Conservation (phyloP, 2,797 vertebrate species). For the Urocyon cinereoargenteus region DNA sequence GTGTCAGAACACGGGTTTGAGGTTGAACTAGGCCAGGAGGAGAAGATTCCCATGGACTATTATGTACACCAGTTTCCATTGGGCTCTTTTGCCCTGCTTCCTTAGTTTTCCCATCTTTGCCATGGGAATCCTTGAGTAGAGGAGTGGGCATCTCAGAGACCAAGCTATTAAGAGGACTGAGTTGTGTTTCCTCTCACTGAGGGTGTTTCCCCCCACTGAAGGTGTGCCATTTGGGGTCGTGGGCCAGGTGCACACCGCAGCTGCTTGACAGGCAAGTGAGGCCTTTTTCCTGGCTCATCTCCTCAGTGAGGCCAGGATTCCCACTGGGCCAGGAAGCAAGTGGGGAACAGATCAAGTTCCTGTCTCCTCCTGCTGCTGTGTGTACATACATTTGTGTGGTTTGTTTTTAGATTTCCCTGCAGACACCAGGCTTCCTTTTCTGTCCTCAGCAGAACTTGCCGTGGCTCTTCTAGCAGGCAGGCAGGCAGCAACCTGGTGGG, state of each 20-base stretch:
- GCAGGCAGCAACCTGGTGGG: slow-evolving; percentile 19
- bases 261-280: slow-evolving; percentile 21
- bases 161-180: background rate
- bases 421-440: slow-evolving; percentile 63
- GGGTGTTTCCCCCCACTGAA: background rate
- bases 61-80: background rate
- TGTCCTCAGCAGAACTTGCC: slow-evolving; percentile 51
- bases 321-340: slow-evolving; percentile 3
- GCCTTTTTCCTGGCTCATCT: slow-evolving; percentile 19
- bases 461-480: slow-evolving; percentile 10
- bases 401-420: slow-evolving; percentile 70
- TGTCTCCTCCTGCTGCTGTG: background rate
- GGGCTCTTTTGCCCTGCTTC: slow-evolving; percentile 39
- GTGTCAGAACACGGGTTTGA: background rate
- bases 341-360: background rate
- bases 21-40: slow-evolving; percentile 52
- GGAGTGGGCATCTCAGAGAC: slow-evolving; percentile 14
- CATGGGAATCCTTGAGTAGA: slow-evolving; percentile 30
- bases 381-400: slow-evolving; percentile 53
- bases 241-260: background rate
- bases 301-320: background rate
- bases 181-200: background rate
- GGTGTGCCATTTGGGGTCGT: background rate
- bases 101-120: slow-evolving; percentile 26
- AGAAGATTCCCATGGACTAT: slow-evolving; percentile 4